Base-by-base conservation (phyloP, 2,113 vertebrate genomes). In the Stigmatopora nigra region DNA sequence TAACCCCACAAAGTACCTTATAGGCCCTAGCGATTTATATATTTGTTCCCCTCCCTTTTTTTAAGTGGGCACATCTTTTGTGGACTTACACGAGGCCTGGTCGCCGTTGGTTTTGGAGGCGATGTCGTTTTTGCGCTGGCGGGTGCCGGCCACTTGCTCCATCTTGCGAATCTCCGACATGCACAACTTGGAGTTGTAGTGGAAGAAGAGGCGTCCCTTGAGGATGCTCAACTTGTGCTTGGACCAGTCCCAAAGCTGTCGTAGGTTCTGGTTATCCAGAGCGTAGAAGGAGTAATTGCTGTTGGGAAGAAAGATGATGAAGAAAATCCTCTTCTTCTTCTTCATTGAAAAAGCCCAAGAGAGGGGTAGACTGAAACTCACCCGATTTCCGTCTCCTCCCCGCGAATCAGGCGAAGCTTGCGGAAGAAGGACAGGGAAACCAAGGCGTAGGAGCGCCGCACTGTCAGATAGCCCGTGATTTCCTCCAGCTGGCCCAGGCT, bases 191-290 rank as follows among this genome's bases (percentile, higher is more conserved):
- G 94, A 93, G 72, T 98, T 99, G 67, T 95, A 94, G 73, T 95
- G 92, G 85, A 99, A 97, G 80, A 97, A 98, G 76, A 99, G 91
- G 70, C 94, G 93, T 31, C 96, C 94, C 69, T 90, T 88, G 48
- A 86, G 75, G 79, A 99, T 96, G 49, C 88, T 93, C 77, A 98
- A 91, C 77, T 94, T 95, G 90, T 99, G 97, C 53, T 98, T 96
- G 83, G 87, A 92, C 97, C 97, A 99, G 69, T 98, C 95, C 97
- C 97, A 99, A 10, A 99, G 93, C 67, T 98, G 95, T n/a, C 94
- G 88, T 48, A 99, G 88, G 72, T 98, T 98, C 89, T 96, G 93
- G 89, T 98, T 99, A 86, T 99, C 97, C 86, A 98, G 82, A 14
- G 94, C 95, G 4, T 97, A 97, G 88, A 99, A 99, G 0, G 97